Evolutionary conservation across 2,797 vertebrate species (phyloP).

Genomic region (Melanotaenia pygmaea): DNA sequence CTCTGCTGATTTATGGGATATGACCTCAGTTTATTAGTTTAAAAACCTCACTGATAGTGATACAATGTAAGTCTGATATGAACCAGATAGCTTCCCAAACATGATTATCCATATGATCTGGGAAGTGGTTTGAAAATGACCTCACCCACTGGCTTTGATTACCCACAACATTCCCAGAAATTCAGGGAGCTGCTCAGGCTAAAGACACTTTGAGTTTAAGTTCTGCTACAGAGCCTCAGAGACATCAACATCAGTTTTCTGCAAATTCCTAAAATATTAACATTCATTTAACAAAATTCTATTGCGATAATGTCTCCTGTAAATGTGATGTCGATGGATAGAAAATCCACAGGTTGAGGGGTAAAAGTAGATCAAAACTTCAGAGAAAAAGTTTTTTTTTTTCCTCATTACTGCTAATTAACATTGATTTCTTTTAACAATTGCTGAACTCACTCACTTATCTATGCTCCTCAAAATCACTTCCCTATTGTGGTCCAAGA

Average conservation of each 20-base stretch:
- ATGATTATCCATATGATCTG: constrained; percentile 36
- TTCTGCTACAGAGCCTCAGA: background rate
- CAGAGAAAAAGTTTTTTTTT: background rate
- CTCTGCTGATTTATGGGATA: background rate
- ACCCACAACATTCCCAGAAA: background rate
- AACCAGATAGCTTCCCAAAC: constrained; percentile 42
- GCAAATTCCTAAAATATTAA: constrained; percentile 2
- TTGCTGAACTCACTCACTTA: background rate
- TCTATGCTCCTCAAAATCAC: background rate
- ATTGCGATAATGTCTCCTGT: background rate
- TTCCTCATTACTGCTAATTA: background rate
- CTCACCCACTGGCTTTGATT: constrained; percentile 31
- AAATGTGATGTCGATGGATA: background rate
- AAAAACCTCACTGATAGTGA: constrained; percentile 41
- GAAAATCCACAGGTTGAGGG: background rate
- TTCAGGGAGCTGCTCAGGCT: constrained; percentile 10
- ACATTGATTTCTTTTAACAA: background rate
- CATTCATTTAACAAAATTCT: background rate
- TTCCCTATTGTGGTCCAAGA: background rate
- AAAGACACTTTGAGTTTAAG: constrained; percentile 8
- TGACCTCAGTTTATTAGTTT: constrained; percentile 49
- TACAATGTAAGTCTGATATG: constrained; percentile 14
- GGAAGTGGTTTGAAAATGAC: constrained; percentile 49
- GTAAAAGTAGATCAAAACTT: background rate
- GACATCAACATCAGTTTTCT: background rate